Percentiles rank a stretch among this genome's conserved stretches.
Evolutionary conservation across 2,888 invertebrate species (phyloP).

Genomic region (Elgonia sp.): DNA sequence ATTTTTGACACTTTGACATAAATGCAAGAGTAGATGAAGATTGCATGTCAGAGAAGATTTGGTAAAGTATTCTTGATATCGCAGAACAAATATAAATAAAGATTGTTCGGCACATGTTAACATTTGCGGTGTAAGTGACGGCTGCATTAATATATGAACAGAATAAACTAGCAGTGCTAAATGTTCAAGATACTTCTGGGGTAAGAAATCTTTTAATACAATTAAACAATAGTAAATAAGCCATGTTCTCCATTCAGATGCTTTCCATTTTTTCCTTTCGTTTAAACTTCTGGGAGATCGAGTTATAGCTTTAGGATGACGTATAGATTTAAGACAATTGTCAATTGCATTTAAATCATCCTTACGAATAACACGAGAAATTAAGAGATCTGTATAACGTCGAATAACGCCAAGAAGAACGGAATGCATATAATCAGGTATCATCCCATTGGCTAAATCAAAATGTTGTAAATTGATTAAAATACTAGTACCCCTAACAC

Average conservation of each 20-base stretch:
- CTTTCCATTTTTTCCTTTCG: background rate
- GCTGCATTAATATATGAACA: slow-evolving; percentile 13
- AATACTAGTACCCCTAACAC: too few relatives aligned
- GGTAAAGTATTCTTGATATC: slow-evolving; percentile 11
- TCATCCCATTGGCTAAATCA: background rate
- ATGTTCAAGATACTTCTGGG: slow-evolving; percentile 6
- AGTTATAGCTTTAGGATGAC: background rate
- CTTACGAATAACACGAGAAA: too few relatives aligned
- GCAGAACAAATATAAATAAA: slow-evolving; percentile 28
- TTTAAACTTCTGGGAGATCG: slow-evolving; percentile 32
- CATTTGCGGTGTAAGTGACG: slow-evolving; percentile 1
- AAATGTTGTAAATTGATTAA: too few relatives aligned
- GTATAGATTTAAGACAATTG: too few relatives aligned
- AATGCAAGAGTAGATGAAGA: slow-evolving; percentile 37
- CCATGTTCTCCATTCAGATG: slow-evolving; percentile 45
- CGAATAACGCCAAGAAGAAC: slow-evolving; percentile 17
- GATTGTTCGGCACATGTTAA: slow-evolving; percentile 1
- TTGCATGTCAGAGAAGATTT: slow-evolving; percentile 36
- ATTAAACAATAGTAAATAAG: slow-evolving; percentile 20
- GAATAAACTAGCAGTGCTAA: slow-evolving; percentile 15
- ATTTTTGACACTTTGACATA: slow-evolving; percentile 25
- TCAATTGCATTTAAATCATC: too few relatives aligned
- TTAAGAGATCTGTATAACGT: background rate
- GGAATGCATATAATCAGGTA: slow-evolving; percentile 36
- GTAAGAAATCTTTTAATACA: slow-evolving; percentile 11